These are phyloP conservation scores for Ametastegia equiseti DNA, from an alignment of 2,888 invertebrate genomes.

Conservation along the genomic window DNA sequence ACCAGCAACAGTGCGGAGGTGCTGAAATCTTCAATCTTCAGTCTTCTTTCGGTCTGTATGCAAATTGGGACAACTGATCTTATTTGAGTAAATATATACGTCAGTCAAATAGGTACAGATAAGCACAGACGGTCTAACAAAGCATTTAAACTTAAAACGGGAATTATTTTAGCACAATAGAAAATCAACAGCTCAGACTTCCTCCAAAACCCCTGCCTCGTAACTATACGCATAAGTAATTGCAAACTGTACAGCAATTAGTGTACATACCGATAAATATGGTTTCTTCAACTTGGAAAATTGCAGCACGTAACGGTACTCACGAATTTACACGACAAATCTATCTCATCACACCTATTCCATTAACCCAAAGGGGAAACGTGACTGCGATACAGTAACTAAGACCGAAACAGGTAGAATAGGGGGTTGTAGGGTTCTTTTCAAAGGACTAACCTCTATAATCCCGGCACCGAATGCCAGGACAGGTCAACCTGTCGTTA, in stretches of 20 bases:
- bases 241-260: slow-evolving; percentile 11
- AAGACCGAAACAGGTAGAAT: background rate
- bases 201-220: background rate
- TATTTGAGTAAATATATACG: background rate
- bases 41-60: background rate
- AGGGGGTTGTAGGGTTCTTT: background rate
- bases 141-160: background rate
- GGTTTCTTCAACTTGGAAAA: too few relatives aligned
- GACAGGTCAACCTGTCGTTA: slow-evolving; percentile 44
- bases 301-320: too few relatives aligned
- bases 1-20: background rate
- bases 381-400: background rate
- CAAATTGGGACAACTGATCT: slow-evolving; percentile 12
- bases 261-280: background rate
- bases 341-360: background rate
- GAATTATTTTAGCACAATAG: slow-evolving; percentile 28
- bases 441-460: slow-evolving; percentile 15
- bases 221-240: slow-evolving; percentile 17
- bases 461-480: slow-evolving; percentile 21
- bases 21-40: slow-evolving; percentile 4
- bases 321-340: background rate
- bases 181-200: slow-evolving; percentile 15
- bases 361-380: background rate
- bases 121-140: background rate
- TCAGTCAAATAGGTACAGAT: background rate